phyloP scores from a whole-genome alignment of 1,140 invertebrate species.

The Saccostrea echinata region DNA sequence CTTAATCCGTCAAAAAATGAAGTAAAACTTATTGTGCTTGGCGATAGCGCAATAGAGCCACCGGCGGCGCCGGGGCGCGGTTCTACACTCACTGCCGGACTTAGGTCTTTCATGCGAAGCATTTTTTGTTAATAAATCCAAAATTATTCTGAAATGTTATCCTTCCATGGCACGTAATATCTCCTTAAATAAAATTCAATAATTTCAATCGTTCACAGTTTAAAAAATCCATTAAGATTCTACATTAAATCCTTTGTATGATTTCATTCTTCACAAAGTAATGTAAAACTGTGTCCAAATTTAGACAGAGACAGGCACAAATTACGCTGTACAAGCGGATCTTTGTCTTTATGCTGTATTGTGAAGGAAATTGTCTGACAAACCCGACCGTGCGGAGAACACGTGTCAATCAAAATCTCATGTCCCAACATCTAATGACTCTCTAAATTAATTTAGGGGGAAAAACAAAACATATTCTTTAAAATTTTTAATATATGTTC shows the following conservation, averaged over 20 bases:
- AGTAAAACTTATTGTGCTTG: not conserved
- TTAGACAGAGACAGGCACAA: not conserved
- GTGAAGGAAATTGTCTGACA: not conserved
- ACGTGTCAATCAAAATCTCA: not conserved
- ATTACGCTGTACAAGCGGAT: not conserved
- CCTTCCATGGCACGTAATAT: too few species aligned
- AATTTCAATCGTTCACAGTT: too few species aligned
- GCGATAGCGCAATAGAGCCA: not conserved
- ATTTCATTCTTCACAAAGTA: not conserved
- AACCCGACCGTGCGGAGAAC: not conserved
- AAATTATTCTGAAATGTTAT: too few species aligned
- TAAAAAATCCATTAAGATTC: not conserved
- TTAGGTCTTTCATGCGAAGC: not conserved
- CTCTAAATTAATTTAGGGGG: not conserved
- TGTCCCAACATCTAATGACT: not conserved
- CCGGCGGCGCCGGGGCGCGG: not conserved
- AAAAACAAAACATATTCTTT: too few species aligned
- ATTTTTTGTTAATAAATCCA: not conserved
- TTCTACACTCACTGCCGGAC: not conserved
- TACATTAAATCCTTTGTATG: not conserved
- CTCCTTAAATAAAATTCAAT: too few species aligned
- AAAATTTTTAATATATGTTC: not conserved
- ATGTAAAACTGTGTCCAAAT: not conserved
- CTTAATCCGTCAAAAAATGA: not conserved
- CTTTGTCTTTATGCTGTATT: not conserved